Percentiles rank a stretch among this genome's conserved stretches.
Conservation (phyloP, 2,797 vertebrate genomes). For the Todus mexicanus region DNA sequence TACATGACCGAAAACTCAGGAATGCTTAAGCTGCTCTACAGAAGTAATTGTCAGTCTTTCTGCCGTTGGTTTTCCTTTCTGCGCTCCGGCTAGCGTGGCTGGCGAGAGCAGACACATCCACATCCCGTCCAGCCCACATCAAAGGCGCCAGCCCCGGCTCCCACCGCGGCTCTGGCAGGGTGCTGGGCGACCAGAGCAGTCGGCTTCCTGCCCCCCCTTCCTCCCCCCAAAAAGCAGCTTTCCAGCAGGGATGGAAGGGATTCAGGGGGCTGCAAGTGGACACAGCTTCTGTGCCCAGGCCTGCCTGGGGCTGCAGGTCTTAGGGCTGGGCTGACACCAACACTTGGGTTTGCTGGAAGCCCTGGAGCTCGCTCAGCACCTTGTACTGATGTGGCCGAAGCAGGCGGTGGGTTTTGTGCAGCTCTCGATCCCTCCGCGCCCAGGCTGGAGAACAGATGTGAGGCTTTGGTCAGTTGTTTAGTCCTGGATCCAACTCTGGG, state of each 20-base stretch:
- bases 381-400: rapidly evolving
- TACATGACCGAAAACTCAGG: not conserved
- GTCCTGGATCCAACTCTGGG: not conserved
- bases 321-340: not conserved
- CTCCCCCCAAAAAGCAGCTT: not conserved
- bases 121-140: slow-evolving; percentile 56
- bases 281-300: not conserved
- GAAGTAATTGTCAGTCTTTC: not conserved
- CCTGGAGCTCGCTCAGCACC: not conserved
- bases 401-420: not conserved
- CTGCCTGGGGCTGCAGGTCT: rapidly evolving
- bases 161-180: not conserved
- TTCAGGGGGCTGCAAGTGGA: not conserved
- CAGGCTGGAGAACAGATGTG: not conserved
- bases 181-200: not conserved
- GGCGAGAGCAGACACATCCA: slow-evolving; percentile 18
- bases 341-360: not conserved
- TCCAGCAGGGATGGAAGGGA: not conserved
- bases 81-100: not conserved
- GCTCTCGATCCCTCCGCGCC: not conserved
- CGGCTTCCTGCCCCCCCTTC: not conserved
- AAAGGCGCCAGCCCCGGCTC: not conserved
- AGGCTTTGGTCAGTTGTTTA: not conserved
- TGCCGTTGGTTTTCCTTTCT: not conserved
- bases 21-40: not conserved